Evolutionary conservation across 2,888 invertebrate genomes (phyloP).

Genomic region (Gonocerus acuteangulatus): DNA sequence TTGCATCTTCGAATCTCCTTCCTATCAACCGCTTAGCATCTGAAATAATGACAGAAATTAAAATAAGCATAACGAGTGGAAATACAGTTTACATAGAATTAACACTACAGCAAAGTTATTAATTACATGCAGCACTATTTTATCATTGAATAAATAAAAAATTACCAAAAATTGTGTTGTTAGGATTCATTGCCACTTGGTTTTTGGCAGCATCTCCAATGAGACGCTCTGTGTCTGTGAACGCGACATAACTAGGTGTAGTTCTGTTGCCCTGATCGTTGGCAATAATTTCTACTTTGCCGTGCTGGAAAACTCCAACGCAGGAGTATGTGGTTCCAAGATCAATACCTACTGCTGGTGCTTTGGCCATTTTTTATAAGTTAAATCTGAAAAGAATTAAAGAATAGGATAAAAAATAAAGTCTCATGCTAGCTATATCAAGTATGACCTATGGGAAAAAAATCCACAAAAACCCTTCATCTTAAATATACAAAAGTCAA

Average conservation of each 20-base stretch:
- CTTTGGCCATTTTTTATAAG: constrained; percentile 27
- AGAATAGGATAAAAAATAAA: background rate
- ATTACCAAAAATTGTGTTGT: constrained; percentile 65
- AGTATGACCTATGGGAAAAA: background rate
- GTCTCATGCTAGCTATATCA: background rate
- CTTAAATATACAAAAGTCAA: too few relatives aligned
- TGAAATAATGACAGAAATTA: constrained; percentile 45
- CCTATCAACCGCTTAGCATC: constrained; percentile 75
- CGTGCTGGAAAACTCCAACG: constrained; percentile 87
- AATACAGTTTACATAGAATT: too few relatives aligned
- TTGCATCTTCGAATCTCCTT: constrained; percentile 56
- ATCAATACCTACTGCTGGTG: constrained; percentile 65
- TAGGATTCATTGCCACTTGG: constrained; percentile 71
- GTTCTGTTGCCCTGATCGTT: constrained; percentile 87
- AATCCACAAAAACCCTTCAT: background rate
- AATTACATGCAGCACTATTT: too few relatives aligned
- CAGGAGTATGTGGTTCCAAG: constrained; percentile 84
- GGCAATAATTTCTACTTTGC: constrained; percentile 83
- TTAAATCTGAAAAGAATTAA: background rate
- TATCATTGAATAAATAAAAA: background rate
- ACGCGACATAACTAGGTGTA: constrained; percentile 76
- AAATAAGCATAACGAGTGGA: background rate
- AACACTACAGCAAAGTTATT: too few relatives aligned
- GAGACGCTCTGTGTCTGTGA: constrained; percentile 64
- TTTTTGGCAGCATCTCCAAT: constrained; percentile 55